Conservation (phyloP, 2,113 vertebrate species). For the Engystomops pustulosus region DNA sequence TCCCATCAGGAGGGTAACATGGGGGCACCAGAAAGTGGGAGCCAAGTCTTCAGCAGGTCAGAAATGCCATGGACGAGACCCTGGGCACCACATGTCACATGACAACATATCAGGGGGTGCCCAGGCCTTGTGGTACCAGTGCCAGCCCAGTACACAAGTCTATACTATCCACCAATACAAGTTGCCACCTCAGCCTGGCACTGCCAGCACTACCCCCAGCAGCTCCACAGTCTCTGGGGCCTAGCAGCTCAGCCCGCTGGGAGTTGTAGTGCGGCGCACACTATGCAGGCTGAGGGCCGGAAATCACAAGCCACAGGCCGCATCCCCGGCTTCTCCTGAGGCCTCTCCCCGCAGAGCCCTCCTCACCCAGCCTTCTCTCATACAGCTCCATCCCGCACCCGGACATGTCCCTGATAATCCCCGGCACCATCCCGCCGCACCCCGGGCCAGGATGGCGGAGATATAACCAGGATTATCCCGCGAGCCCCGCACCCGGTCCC, state of each 20-base stretch:
- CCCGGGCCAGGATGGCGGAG: constrained; percentile 2
- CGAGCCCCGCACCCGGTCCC: background rate
- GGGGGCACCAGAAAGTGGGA: too few relatives aligned
- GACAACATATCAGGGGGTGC: too few relatives aligned
- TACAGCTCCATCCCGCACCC: background rate
- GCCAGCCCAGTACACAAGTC: background rate
- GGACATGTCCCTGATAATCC: background rate
- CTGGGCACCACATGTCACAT: too few relatives aligned
- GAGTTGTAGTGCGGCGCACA: too few relatives aligned
- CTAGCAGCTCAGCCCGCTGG: background rate
- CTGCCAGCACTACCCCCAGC: too few relatives aligned
- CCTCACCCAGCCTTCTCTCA: background rate
- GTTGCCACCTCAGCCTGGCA: too few relatives aligned
- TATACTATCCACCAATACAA: too few relatives aligned
- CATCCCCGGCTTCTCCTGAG: background rate
- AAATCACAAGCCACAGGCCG: constrained; percentile 22
- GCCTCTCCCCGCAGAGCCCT: background rate
- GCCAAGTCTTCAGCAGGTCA: too few relatives aligned
- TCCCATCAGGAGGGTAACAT: too few relatives aligned
- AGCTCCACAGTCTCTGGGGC: background rate
- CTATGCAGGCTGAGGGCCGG: background rate
- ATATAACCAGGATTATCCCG: background rate
- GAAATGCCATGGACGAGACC: too few relatives aligned
- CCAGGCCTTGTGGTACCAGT: too few relatives aligned
- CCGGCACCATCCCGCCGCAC: background rate